These are phyloP conservation scores for Rotaria magnacalcarata DNA, from an alignment of 2,888 invertebrate species.

Conservation along the genomic window DNA sequence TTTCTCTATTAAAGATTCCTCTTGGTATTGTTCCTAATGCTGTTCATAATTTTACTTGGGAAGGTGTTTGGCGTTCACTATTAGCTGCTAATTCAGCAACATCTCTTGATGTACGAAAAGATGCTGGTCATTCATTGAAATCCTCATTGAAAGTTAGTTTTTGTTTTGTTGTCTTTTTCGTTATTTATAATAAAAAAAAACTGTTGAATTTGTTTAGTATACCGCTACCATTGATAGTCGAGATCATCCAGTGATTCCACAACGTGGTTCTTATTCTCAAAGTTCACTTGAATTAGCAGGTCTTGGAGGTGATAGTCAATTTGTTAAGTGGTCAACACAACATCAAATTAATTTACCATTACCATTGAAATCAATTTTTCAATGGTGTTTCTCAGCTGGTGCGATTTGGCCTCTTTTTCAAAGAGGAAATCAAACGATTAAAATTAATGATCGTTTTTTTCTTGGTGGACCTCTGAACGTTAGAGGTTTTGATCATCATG, in stretches of 20 bases:
- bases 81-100: constrained; percentile 70
- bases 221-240: constrained; percentile 73
- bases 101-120: constrained; percentile 79
- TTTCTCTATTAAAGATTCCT: not conserved
- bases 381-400: constrained; percentile 69
- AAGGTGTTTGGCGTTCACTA: constrained; percentile 74
- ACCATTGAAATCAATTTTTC: constrained; percentile 52
- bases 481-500: constrained; percentile 71
- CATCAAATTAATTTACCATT: constrained; percentile 18
- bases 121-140: constrained; percentile 81
- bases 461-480: constrained; percentile 82
- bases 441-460: constrained; percentile 69
- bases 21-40: constrained; percentile 35
- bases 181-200: too few species aligned
- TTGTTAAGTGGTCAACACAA: constrained; percentile 64
- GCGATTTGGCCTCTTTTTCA: constrained; percentile 61
- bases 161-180: too few species aligned
- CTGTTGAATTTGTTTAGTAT: constrained; percentile 65
- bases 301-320: constrained; percentile 84
- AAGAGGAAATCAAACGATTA: not conserved
- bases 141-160: constrained; percentile 65
- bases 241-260: constrained; percentile 76
- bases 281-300: constrained; percentile 72
- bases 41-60: constrained; percentile 77
- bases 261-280: constrained; percentile 69